Conservation (phyloP, 1,140 invertebrate species). For the Lordiphosa mommai region DNA sequence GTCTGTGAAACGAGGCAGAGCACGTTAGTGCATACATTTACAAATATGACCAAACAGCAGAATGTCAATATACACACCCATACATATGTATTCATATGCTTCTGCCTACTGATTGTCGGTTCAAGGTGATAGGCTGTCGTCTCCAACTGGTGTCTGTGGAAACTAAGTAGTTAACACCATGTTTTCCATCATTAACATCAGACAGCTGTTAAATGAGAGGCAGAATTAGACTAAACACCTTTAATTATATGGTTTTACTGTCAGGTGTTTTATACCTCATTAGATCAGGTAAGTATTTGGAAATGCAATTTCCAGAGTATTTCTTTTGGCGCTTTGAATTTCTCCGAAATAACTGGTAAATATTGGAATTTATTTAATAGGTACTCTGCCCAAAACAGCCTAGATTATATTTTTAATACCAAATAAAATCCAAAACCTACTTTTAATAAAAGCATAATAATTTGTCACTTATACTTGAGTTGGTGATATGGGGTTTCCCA, state of each 20-base stretch:
- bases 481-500: too few relatives aligned
- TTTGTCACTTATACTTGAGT: too few relatives aligned
- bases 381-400: too few relatives aligned
- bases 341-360: too few relatives aligned
- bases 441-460: too few relatives aligned
- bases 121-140: slow-evolving; percentile 34
- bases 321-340: too few relatives aligned
- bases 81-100: slow-evolving; percentile 10
- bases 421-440: too few relatives aligned
- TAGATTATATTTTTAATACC: too few relatives aligned
- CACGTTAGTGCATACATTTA: background rate
- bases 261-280: slow-evolving; percentile 51
- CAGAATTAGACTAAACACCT: slow-evolving; percentile 48
- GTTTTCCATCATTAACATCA: slow-evolving; percentile 47
- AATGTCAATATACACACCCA: slow-evolving; percentile 7
- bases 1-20: slow-evolving; percentile 19
- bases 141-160: slow-evolving; percentile 26
- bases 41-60: background rate
- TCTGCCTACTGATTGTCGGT: slow-evolving; percentile 42
- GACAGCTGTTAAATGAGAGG: slow-evolving; percentile 51
- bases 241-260: slow-evolving; percentile 49
- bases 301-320: background rate
- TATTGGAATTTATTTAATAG: too few relatives aligned
- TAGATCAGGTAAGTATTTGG: slow-evolving; percentile 45
- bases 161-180: slow-evolving; percentile 38